Conservation (phyloP, 2,113 vertebrate species). For the Dipodomys spectabilis region DNA sequence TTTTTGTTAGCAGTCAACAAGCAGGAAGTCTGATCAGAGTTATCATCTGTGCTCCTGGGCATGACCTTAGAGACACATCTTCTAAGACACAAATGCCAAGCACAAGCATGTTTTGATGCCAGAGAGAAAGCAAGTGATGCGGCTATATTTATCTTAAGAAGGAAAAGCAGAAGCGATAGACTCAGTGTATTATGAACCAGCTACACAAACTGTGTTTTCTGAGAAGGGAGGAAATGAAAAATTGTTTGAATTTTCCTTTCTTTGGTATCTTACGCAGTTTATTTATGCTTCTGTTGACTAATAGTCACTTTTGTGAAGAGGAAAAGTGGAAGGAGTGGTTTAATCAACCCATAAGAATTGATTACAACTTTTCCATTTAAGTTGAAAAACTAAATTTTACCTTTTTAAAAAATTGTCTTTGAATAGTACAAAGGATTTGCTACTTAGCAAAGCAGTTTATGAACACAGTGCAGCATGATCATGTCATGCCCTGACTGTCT, state of each 20-base stretch:
- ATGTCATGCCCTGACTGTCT: too few relatives aligned
- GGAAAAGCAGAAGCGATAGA: neutral
- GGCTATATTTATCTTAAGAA: neutral
- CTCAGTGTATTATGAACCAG: neutral
- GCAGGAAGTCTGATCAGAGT: neutral
- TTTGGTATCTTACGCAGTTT: neutral
- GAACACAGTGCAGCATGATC: too few relatives aligned
- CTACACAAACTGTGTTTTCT: neutral
- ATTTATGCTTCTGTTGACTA: neutral
- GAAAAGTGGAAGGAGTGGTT: neutral
- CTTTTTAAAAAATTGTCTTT: neutral
- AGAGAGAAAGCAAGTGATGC: neutral
- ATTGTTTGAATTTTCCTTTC: neutral
- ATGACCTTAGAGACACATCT: neutral
- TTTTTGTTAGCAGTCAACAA: slow-evolving; percentile 7
- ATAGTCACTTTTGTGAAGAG: neutral
- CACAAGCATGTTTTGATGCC: neutral
- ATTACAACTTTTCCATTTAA: neutral
- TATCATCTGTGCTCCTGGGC: neutral
- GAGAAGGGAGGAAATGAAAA: neutral
- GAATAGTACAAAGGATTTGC: too few relatives aligned
- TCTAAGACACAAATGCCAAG: neutral
- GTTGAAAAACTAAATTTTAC: neutral
- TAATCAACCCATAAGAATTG: neutral
- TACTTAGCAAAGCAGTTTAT: too few relatives aligned